Evolutionary conservation across 1,140 invertebrate genomes (phyloP).

Genomic region (Ylistrum balloti): DNA sequence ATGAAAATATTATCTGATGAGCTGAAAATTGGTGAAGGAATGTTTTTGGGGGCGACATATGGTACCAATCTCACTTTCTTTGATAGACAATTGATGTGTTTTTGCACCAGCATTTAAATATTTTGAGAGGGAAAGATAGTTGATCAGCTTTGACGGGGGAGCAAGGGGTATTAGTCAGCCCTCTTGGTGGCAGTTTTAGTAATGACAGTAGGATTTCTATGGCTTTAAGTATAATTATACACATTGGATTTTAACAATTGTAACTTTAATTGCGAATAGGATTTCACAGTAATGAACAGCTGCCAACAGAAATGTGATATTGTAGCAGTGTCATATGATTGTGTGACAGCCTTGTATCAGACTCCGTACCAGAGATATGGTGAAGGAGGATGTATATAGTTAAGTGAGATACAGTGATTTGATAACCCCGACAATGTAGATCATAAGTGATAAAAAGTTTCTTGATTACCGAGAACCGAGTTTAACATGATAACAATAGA

Average conservation of each 20-base stretch:
- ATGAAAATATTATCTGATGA: too few species aligned
- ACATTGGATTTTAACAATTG: too few species aligned
- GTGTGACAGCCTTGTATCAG: background rate
- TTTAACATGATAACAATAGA: conserved; percentile 14
- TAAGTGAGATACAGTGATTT: background rate
- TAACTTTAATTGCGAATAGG: background rate
- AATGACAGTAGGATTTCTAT: background rate
- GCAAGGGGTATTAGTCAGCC: too few species aligned
- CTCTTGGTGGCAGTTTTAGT: too few species aligned
- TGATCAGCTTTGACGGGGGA: too few species aligned
- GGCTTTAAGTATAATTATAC: background rate
- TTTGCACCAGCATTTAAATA: too few species aligned
- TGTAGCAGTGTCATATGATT: background rate
- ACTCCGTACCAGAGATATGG: conserved; percentile 6
- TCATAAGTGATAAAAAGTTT: background rate
- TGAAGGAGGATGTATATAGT: background rate
- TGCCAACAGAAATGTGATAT: background rate
- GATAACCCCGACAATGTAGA: too few species aligned
- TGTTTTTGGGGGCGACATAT: too few species aligned
- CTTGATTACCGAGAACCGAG: background rate
- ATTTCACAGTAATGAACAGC: background rate
- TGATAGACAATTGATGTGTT: too few species aligned
- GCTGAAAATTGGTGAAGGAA: too few species aligned
- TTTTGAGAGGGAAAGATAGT: too few species aligned
- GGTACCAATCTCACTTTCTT: too few species aligned